These are phyloP conservation scores for Tortricodes alternella DNA, from an alignment of 2,888 invertebrate species.

Conservation along the genomic window DNA sequence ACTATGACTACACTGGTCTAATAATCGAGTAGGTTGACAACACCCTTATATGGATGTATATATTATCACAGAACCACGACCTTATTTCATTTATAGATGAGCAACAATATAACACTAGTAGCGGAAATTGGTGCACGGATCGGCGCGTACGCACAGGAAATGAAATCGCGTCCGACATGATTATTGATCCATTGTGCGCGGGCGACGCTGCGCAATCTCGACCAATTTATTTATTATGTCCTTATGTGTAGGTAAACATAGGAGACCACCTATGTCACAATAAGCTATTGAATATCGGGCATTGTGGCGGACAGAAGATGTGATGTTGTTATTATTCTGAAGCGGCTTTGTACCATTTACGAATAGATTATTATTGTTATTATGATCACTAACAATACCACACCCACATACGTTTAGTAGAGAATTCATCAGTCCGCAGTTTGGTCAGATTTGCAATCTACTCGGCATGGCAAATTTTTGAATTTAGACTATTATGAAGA, in stretches of 20 bases:
- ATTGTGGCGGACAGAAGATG: background rate
- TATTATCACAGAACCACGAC: conserved; percentile 34
- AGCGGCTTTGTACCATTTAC: too few species aligned
- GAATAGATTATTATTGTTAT: too few species aligned
- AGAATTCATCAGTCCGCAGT: too few species aligned
- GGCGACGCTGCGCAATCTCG: conserved; percentile 6
- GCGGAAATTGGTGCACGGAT: conserved; percentile 72
- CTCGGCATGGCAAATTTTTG: too few species aligned
- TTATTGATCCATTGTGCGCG: conserved; percentile 65
- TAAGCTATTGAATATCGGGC: background rate
- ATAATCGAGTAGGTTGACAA: too few species aligned
- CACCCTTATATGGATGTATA: background rate
- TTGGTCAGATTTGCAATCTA: too few species aligned
- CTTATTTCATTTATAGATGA: conserved; percentile 41
- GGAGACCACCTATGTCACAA: background rate
- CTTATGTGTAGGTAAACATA: background rate
- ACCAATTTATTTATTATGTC: conserved; percentile 22
- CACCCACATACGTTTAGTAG: too few species aligned
- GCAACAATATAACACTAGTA: conserved; percentile 44
- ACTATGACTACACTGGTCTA: too few species aligned
- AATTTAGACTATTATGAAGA: too few species aligned
- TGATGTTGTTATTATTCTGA: too few species aligned
- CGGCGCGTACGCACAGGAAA: conserved; percentile 77
- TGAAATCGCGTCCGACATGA: conserved; percentile 76
- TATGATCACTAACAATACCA: too few species aligned